Evolutionary conservation across 1,140 invertebrate species (phyloP), one percentile per base, ranked within the genome.

Genomic region (Leucophenga varia): DNA sequence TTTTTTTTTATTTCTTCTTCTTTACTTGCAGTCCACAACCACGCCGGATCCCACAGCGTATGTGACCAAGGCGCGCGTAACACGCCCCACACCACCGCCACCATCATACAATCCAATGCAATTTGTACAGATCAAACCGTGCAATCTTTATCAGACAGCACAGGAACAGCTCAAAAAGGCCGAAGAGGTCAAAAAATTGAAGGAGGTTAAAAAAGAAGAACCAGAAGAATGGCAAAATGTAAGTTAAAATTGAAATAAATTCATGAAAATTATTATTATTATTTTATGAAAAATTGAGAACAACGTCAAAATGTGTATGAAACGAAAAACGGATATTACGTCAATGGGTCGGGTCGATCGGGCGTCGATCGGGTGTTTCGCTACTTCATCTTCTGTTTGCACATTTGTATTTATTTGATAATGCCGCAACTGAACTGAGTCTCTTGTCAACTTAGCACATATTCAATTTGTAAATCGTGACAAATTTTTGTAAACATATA

Each of bases 191-290:
- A 90, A 89, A 65, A 89, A 89, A 58, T 80, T 86, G 22, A 86
- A 88, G 54, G 84, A 89, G 63, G 84, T 87, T 39, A 77, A 82
- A 42, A 79, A 81, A 54, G 86, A 91, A 71, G 88, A 93, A 57
- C 87, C 89, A 36, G 90, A 92, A 74, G 91, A 94, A 65, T 95
- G 93, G 93, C 91, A 94, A 79, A 88, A 88, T 78, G 92, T 95
- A 77, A 86, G 86, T 80, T n/a, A n/a, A n/a, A n/a, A n/a, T n/a
- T n/a, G n/a, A n/a, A n/a, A n/a, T n/a, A n/a, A n/a, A n/a, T n/a
- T n/a, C n/a, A n/a, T n/a, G n/a, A n/a, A n/a, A n/a, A n/a, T n/a
- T n/a, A n/a, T n/a, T n/a, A n/a, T n/a, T n/a, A n/a, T n/a, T n/a
- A n/a, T n/a, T n/a, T n/a, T n/a, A n/a, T n/a, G n/a, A n/a, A n/a